Conservation (phyloP, 53 echinoderm and acorn worm genomes). For the Paelopatides confundens region DNA sequence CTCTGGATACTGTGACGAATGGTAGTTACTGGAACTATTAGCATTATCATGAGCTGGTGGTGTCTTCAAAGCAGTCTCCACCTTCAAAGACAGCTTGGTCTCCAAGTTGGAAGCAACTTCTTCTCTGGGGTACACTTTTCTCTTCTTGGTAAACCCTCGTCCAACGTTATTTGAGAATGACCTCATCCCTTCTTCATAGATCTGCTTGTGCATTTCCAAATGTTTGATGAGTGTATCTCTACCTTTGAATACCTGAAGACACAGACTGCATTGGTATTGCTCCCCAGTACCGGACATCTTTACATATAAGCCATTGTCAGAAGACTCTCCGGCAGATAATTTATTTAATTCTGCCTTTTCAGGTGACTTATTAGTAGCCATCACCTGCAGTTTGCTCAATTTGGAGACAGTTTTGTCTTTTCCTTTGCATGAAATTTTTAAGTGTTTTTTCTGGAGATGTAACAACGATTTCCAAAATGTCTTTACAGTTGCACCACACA, state of each 20-base stretch:
- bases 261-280: slow-evolving; percentile 32
- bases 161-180: background rate
- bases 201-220: slow-evolving; percentile 28
- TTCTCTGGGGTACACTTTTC: background rate
- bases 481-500: background rate
- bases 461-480: background rate
- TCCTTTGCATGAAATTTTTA: background rate
- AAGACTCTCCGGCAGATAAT: background rate
- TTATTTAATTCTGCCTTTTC: background rate
- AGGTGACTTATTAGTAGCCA: background rate
- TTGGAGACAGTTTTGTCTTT: background rate
- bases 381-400: background rate
- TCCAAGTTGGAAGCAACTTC: background rate
- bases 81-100: no score
- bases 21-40: background rate
- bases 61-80: background rate
- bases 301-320: background rate
- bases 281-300: background rate
- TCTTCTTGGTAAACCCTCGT: background rate
- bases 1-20: background rate
- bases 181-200: slow-evolving; percentile 3
- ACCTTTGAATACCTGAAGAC: slow-evolving; percentile 24
- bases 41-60: background rate
- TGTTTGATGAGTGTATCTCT: background rate
- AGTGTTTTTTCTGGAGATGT: background rate